These are phyloP conservation scores for Danaus chrysippus DNA, from an alignment of 2,888 invertebrate genomes.

Conservation along the genomic window DNA sequence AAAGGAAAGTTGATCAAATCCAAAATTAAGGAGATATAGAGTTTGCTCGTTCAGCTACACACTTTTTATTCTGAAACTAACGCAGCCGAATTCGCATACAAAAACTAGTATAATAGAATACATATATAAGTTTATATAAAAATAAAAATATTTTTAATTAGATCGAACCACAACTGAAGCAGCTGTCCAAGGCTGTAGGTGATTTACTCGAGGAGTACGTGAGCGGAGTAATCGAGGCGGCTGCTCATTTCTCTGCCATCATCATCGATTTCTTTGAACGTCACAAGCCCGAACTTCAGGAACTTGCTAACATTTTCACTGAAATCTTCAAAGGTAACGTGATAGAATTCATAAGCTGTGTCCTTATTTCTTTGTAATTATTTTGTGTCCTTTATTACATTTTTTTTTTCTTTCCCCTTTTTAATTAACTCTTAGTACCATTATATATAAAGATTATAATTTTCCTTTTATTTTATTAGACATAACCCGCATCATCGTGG, in stretches of 20 bases:
- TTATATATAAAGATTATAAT: conserved; percentile 2
- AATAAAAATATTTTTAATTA: conserved; percentile 28
- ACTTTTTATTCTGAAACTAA: no score
- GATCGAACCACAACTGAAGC: conserved; percentile 60
- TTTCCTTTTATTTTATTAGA: conserved; percentile 41
- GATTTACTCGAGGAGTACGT: conserved; percentile 62
- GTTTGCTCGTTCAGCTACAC: no score
- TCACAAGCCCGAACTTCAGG: conserved; percentile 83
- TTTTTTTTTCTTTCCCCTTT: neutral
- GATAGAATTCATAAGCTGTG: no score
- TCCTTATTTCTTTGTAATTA: no score
- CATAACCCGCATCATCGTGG: conserved; percentile 62
- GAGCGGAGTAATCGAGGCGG: conserved; percentile 60
- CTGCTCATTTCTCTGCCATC: conserved; percentile 76
- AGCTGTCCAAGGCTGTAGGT: conserved; percentile 51
- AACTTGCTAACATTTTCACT: conserved; percentile 73
- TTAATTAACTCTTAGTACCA: neutral
- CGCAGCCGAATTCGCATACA: no score
- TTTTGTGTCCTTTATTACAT: no score
- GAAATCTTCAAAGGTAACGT: conserved; percentile 72
- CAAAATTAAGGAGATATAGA: no score
- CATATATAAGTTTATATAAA: neutral
- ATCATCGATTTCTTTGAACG: conserved; percentile 79
- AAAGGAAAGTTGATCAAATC: no score
- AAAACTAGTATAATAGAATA: neutral